Evolutionary conservation across 2,113 vertebrate species (phyloP), one percentile per base, ranked within the genome.

Genomic region (Phoxinus phoxinus): DNA sequence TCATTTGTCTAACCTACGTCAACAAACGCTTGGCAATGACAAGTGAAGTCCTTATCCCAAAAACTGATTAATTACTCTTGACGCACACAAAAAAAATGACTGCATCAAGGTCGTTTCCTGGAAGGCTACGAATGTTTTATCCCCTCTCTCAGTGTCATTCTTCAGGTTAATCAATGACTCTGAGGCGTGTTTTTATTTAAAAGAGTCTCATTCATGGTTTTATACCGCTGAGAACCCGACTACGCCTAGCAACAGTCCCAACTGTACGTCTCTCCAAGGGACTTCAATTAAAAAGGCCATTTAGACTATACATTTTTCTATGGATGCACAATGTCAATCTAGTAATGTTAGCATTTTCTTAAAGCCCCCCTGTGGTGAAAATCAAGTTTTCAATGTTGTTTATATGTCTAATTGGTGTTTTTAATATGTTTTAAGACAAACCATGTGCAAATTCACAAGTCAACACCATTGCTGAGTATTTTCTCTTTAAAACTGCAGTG

Each of bases 111-210:
- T 69, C 6, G 21, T 37, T 71, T 71, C 44, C 44, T 83, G 30
- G 30, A 41, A 71, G 32, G 48, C 48, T 46, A 71, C 53, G 11
- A 27, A 56, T 41, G n/a, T 79, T 78, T 80, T 76, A 7, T 84
- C 27, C 69, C 19, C 71, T 53, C 58, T 83, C 56, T 85, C 44
- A 86, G 32, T 48, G 58, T 72, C 89, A 90, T 91, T 92, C 87
- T 87, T 91, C 79, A 9, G 69, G 89, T 94, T 91, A 93, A 93
- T 92, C 73, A 92, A 92, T 87, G 46, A 89, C 81, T 21, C 6
- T 12, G 86, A 89, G 82, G 67, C 44, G 8, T 56, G 10, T 25
- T 41, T 84, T 53, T 88, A 23, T 87, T 90, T 87, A 35, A 89
- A 91, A 65, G 25, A 63, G 27, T 17, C 58, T 53, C 9, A 44